Base-by-base conservation (phyloP, 2,888 invertebrate species). In the Watsonalla binaria region DNA sequence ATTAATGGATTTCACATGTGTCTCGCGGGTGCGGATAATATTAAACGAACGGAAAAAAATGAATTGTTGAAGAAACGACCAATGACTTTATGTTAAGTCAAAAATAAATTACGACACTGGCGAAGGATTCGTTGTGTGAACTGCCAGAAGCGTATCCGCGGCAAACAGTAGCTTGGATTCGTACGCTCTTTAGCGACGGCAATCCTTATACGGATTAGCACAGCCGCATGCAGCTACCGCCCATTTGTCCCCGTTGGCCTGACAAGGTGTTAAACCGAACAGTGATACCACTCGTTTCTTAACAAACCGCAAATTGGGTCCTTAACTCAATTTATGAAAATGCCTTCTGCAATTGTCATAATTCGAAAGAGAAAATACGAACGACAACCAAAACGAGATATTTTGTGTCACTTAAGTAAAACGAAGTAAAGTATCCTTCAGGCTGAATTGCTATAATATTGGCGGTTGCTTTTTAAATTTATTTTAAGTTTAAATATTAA, bases 401-500 rank as follows among this genome's bases (percentile, higher is more conserved):
- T 68, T 74, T 74, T 61, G 62, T 69, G 66, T 73, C 70, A 72
- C 73, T 75, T 68, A 57, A 68, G 72, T 68, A 57, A 68, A 71
- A 72, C 57, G 63, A 70, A 63, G 63, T 65, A 71, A 73, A 73
- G 68, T 71, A 65, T 67, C 63, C 68, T 75, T 71, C 69, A 70
- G 69, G 63, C 65, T 68, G 72, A 65, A 65, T 85, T 83, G 76
- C 69, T 74, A 73, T 85, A 84, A 82, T 82, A 82, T 80, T 81
- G 72, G 79, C 77, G 74, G 76, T 74, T 65, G 70, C 69, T 76
- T 83, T 84, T 82, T 66, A 63, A 76, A 73, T 78, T 76, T 78
- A 76, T 78, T 79, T 81, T 70, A 68, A 78, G 79, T 82, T 84
- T 80, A 80, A 89, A 86, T 86, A 82, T 86, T 86, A 88, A 89